Evolutionary conservation across 2,113 vertebrate genomes (phyloP), one percentile per base, ranked within the genome.

Genomic region (Phainopepla nitens): DNA sequence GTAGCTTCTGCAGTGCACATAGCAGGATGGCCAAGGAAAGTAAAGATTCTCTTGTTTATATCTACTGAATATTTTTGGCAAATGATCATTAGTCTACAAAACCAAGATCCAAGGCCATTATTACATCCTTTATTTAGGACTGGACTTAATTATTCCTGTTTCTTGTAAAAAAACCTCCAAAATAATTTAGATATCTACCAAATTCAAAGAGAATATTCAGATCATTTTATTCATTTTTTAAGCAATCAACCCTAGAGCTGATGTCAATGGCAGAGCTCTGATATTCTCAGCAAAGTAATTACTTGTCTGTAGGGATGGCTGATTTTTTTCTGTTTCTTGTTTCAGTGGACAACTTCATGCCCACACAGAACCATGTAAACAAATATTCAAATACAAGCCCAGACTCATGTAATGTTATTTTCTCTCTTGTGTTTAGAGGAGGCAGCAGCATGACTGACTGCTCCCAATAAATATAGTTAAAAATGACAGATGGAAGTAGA

Each of bases 371-470:
- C 10, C 39, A 4, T 42, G n/a, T 93, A 92, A 88, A 80, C 23
- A 82, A 64, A n/a, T 87, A 27, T 25, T 85, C 28, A 68, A 57
- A 85, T 35, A 65, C 18, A 76, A 72, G 29, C 68, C 8, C 57
- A 69, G 10, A 5, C 8, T 73, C 14, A 33, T 21, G 14, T 54
- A 69, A 64, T 71, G 29, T 81, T 65, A 42, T 68, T 82, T 90
- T 79, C 8, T 68, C 20, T 82, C 16, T 78, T 82, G 12, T 39
- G 3, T 72, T 92, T 69, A 62, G n/a, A 80, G 53, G 51, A 92
- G n/a, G 25, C 0, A 0, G n/a, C 28, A 69, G 13, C 39, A 31
- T 77, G 80, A 83, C 41, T 86, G 44, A 1, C 23, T 82, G 11
- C 24, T 91, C 27, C 35, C 54, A 79, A 51, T 15, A 89, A 66